Evolutionary conservation across 2,888 invertebrate genomes (phyloP), one percentile per base, ranked within the genome.

Genomic region (Cheilosia scutellata): DNA sequence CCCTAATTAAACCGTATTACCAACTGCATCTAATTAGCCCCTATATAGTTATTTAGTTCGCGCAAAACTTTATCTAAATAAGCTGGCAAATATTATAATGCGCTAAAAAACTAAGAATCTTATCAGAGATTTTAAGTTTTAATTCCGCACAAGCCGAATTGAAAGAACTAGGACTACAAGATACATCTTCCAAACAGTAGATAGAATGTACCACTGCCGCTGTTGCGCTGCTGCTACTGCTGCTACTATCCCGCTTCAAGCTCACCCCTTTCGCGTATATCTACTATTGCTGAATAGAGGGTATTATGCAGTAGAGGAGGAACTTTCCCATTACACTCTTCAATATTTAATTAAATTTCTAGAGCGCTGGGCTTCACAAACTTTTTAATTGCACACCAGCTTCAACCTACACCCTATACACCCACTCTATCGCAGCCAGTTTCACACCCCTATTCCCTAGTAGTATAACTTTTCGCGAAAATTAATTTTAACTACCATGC

Each of bases 271-370:
- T 47, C 72, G 5, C 20, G 31, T 29, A 4, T n/a, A 25, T 0
- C 16, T 31, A 63, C 65, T 53, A 68, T 58, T 40, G 51, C 60
- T 86, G 84, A 80, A 84, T 84, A 27, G 51, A 78, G 77, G 71
- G 72, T 77, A 87, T 77, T 82, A 82, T 77, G 77, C 82, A 79
- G 62, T 44, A 72, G 77, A 79, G 68, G 82, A 84, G 77, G 79
- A 88, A 88, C 82, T 88, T 88, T 88, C 80, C 82, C 88, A 88
- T 88, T 86, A 86, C 87, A 88, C 88, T 87, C 87, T 87, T 88
- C 88, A 88, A 88, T 88, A 88, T 88, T 88, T 88, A 88, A 88
- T 88, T 88, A 88, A 88, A 88, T 88, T 87, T 87, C 87, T 87
- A 79, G 80, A 87, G 84, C 84, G 82, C 87, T 77, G 80, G 87